phyloP scores from a whole-genome alignment of 2,113 vertebrate genomes.

The Elephas maximus region DNA sequence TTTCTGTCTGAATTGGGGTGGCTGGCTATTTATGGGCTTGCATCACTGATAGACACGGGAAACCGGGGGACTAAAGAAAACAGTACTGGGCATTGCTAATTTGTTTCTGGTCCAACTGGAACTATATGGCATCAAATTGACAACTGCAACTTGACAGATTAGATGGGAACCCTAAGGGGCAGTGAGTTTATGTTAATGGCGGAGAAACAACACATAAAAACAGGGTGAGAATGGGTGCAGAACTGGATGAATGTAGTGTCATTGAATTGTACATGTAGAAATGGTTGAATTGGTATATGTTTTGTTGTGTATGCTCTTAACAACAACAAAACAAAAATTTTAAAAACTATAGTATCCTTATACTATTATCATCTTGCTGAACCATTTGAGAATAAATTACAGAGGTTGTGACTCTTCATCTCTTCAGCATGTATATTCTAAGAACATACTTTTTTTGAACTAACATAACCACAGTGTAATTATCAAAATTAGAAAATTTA shows the following conservation, averaged over 20 bases:
- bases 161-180: no score
- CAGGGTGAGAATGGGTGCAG: no score
- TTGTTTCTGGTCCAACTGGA: neutral
- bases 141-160: no score
- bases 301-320: no score
- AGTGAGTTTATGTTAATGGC: no score
- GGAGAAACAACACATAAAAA: no score
- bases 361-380: neutral
- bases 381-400: conserved; percentile 47
- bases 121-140: neutral
- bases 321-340: no score
- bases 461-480: neutral
- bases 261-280: no score
- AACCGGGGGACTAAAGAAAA: neutral
- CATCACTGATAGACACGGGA: neutral
- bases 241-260: no score
- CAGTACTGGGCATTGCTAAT: neutral
- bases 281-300: no score
- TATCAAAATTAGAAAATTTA: conserved; percentile 40
- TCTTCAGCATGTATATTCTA: neutral
- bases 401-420: neutral
- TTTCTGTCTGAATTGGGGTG: neutral
- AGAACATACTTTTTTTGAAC: neutral
- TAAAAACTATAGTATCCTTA: neutral
- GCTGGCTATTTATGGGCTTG: neutral